Evolutionary conservation across 2,113 vertebrate genomes (phyloP), one percentile per base, ranked within the genome.

Genomic region (Paracanthobrama guichenoti): DNA sequence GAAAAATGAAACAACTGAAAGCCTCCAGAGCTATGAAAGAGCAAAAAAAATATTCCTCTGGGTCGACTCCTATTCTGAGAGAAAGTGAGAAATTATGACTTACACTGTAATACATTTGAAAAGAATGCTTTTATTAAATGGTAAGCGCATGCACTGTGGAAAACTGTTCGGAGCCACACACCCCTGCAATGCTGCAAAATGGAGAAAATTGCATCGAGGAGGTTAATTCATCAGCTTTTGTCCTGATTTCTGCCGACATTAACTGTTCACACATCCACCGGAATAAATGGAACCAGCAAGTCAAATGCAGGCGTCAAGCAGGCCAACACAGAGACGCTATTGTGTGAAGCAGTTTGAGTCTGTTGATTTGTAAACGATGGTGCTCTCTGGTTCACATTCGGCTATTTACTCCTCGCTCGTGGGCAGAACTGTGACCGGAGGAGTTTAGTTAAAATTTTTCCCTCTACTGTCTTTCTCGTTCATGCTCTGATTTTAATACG

Each of bases 401-500:
- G 14, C 10, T 44, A 79, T 79, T 79, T 79, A 62, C 13, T 60
- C 55, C 11, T 60, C 11, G 11, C 75, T 78, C 9, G 20, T 35
- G 26, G 35, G 55, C 55, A 79, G 55, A 62, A 24, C 35, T 79
- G 76, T 60, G 77, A 79, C 59, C 39, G n/a, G 75, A 60, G 53
- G 8, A 59, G 10, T 57, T 35, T 13, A 39, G 28, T 42, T 44
- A 16, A 1, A 60, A 2, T 60, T 24, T 86, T 55, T 64, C 16
- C 6, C 46, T 22, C 31, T 31, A 42, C 67, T n/a, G 24, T 50
- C 77, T n/a, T 31, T n/a, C 28, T 79, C 13, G 24, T 22, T 72
- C 78, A 79, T 7, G 44, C 67, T 83, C 85, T 76, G 14, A 60
- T 35, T 75, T 79, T 53, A 24, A 72, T 88, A 82, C 82, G 86